Percentiles rank a stretch among this genome's conserved stretches.
phyloP scores from a whole-genome alignment of 2,888 invertebrate species.

The Sthenelais limicola region DNA sequence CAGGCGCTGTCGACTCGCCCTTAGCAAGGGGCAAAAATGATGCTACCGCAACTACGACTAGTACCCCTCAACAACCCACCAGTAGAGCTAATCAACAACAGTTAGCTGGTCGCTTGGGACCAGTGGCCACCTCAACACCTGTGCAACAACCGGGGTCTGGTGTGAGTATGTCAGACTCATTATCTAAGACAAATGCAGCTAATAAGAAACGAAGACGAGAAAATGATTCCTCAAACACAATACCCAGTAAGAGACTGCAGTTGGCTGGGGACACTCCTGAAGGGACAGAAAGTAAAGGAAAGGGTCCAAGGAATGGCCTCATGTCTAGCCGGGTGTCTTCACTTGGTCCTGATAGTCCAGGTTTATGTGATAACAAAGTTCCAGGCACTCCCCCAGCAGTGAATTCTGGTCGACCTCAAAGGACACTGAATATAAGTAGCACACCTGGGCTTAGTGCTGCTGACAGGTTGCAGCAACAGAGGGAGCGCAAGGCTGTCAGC shows the following conservation, averaged over 20 bases:
- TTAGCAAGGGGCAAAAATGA: background rate
- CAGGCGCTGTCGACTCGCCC: background rate
- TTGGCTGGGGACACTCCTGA: background rate
- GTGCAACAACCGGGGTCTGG: constrained; percentile 12
- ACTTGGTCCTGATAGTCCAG: constrained; percentile 7
- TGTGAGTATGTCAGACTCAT: constrained; percentile 22
- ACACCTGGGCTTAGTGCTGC: background rate
- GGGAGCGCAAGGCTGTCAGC: constrained; percentile 41
- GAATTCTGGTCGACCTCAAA: background rate
- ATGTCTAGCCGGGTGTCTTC: background rate
- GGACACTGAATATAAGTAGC: background rate
- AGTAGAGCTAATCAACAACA: constrained; percentile 1
- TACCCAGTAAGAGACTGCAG: constrained; percentile 18
- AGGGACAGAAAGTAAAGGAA: background rate
- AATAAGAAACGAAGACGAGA: constrained; percentile 50
- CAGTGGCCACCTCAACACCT: constrained; percentile 23
- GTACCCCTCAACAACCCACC: constrained; percentile 16
- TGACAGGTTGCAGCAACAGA: constrained; percentile 1
- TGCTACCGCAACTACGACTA: background rate
- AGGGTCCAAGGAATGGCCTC: constrained; percentile 10
- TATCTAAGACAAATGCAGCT: constrained; percentile 50
- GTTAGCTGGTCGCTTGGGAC: background rate
- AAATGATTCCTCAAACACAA: background rate
- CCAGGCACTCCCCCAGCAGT: background rate
- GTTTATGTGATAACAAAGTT: constrained; percentile 22